Evolutionary conservation across 1,140 invertebrate species (phyloP).

Genomic region (Drosophila biarmipes): DNA sequence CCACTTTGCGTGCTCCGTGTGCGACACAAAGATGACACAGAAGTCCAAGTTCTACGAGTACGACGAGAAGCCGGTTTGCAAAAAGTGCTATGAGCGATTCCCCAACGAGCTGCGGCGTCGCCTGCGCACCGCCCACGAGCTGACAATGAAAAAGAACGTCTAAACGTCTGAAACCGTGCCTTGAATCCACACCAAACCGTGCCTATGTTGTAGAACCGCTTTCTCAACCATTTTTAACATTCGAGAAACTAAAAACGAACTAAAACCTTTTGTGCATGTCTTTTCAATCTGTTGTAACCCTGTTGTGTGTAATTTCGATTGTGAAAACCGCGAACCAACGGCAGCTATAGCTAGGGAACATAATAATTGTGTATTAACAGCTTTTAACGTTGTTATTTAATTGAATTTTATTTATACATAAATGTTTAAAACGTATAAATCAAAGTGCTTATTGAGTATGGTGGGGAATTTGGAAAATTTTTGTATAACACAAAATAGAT

Average conservation of each 20-base stretch:
- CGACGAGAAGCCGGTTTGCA: constrained; percentile 99
- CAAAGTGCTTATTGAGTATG: constrained; percentile 3
- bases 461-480: neutral
- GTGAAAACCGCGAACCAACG: constrained; percentile 27
- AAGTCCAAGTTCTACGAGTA: constrained; percentile 99
- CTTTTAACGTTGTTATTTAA: constrained; percentile 73
- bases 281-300: constrained; percentile 28
- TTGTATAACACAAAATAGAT: neutral
- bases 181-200: constrained; percentile 52
- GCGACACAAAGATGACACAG: constrained; percentile 98
- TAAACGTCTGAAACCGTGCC: constrained; percentile 22
- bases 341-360: constrained; percentile 41
- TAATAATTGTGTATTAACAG: constrained; percentile 56
- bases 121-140: constrained; percentile 91
- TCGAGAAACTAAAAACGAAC: constrained; percentile 31
- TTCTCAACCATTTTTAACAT: constrained; percentile 44
- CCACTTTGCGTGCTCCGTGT: constrained; percentile 99
- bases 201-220: constrained; percentile 45
- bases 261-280: constrained; percentile 44
- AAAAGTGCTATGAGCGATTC: constrained; percentile 99
- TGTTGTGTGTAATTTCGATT: constrained; percentile 60
- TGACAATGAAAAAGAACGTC: constrained; percentile 85
- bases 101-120: constrained; percentile 97
- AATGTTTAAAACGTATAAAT: constrained; percentile 57
- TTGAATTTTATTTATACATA: constrained; percentile 74